A percentile compares a stretch with the other conserved stretches of the same genome.
Evolutionary conservation across 2,888 invertebrate genomes (phyloP).

Genomic region (Ecdyonurus torrentis): DNA sequence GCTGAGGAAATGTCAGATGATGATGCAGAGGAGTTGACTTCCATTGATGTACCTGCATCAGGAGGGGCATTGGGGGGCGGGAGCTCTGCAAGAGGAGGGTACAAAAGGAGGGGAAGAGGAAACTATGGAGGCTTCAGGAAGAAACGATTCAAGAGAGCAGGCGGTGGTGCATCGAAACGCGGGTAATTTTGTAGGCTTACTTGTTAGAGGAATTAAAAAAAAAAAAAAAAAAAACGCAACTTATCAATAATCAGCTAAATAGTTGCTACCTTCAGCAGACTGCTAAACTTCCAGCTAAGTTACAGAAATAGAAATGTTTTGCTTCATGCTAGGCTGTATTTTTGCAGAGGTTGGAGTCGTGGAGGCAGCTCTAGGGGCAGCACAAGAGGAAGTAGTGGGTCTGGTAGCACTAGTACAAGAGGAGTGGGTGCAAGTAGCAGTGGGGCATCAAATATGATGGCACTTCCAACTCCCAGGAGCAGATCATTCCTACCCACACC

Average conservation of each 20-base stretch:
- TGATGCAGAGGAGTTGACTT: not conserved
- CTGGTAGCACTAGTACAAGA: not conserved
- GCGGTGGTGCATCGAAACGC: not conserved
- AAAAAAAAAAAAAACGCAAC: not conserved
- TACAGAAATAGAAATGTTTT: not conserved
- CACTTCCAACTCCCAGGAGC: not conserved
- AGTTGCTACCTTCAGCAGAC: too few species aligned
- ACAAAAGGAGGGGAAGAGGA: not conserved
- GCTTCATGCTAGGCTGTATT: too few species aligned
- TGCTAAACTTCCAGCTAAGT: too few species aligned
- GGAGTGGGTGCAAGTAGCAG: not conserved
- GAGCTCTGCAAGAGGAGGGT: not conserved
- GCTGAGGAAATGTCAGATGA: not conserved
- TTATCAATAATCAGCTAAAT: too few species aligned
- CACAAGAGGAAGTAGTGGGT: not conserved
- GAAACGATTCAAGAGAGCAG: not conserved
- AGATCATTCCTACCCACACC: not conserved
- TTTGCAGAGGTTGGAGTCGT: not conserved
- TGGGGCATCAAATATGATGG: not conserved
- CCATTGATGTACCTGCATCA: not conserved
- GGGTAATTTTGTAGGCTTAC: too few species aligned
- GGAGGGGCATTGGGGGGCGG: not conserved
- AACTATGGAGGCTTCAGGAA: not conserved
- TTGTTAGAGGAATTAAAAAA: not conserved
- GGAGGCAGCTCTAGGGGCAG: too few species aligned